phyloP scores from a whole-genome alignment of 2,797 vertebrate genomes.

The Catostomus latipinnis region DNA sequence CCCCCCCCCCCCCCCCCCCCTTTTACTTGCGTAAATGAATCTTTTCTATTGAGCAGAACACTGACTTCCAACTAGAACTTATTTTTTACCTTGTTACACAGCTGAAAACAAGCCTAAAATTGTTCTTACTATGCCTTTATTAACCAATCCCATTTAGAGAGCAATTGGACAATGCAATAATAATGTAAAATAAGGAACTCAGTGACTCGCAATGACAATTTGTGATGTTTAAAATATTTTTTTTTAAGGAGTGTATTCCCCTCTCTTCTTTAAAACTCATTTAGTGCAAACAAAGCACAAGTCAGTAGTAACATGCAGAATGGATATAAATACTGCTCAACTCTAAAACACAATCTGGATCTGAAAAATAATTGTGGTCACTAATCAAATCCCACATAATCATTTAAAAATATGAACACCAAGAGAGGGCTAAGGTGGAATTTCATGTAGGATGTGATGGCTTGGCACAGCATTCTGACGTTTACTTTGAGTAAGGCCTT shows the following conservation, averaged over 20 bases:
- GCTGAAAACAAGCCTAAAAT: too few relatives aligned
- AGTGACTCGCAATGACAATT: conserved; percentile 1
- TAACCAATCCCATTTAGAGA: too few relatives aligned
- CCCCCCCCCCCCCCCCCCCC: neutral
- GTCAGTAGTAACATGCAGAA: conserved; percentile 53
- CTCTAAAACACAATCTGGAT: conserved; percentile 3
- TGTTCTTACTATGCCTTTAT: too few relatives aligned
- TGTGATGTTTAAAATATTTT: conserved; percentile 15
- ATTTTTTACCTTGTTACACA: too few relatives aligned
- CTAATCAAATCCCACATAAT: neutral
- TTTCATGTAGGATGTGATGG: conserved; percentile 11
- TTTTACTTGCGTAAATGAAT: too few relatives aligned
- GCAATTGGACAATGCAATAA: conserved; percentile 8
- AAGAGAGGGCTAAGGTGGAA: neutral
- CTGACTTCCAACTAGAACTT: too few relatives aligned
- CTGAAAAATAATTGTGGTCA: neutral
- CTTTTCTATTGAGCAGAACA: too few relatives aligned
- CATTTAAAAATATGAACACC: neutral
- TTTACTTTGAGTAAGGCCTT: neutral
- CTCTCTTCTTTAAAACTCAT: conserved; percentile 32
- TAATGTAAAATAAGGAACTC: conserved; percentile 6
- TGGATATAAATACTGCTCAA: conserved; percentile 43
- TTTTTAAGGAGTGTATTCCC: conserved; percentile 10
- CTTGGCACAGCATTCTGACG: conserved; percentile 14
- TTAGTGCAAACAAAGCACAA: conserved; percentile 54